Evolutionary conservation across 2,113 vertebrate species (phyloP), one percentile per base, ranked within the genome.

Genomic region (Ivindomyrus marchei): DNA sequence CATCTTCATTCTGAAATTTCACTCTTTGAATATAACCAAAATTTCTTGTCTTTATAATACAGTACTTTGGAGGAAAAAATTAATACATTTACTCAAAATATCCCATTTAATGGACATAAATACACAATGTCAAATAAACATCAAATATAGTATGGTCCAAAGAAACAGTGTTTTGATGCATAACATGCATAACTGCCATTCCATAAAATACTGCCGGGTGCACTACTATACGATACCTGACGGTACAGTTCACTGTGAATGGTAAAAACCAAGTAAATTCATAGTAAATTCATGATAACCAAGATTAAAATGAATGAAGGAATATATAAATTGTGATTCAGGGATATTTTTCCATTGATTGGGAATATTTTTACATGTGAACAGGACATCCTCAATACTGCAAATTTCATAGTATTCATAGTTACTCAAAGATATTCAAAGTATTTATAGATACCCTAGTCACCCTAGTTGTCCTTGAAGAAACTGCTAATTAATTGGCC

Each of bases 151-250:
- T 1, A 17, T 62, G 46, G 21, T 85, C 39, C 24, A 36, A 50
- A 83, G 31, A 46, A n/a, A 24, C 36, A 39, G 87, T 56, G 89
- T 90, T 74, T 90, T 89, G 90, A 90, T 53, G 52, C 2, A 52
- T 49, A 86, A 42, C 46, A 87, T 90, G 83, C 91, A 92, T 31
- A 91, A 91, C 74, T 62, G 89, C 89, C 88, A 89, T 3, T 27
- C 88, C 13, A 1, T 31, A 50, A 49, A 84, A 77, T 39, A 84
- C 89, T 83, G 84, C 45, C 19, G 53, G 8, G 58, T 27, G 80
- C 50, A 53, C 88, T 87, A 70, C 90, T 91, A 87, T 70, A 92
- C 74, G 47, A 87, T 85, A 90, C 88, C 92, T 89, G 88, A 88
- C 24, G 4, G 62, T n/a, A 27, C 24, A 49, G 70, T 62, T 27